phyloP scores from a whole-genome alignment of 2,797 vertebrate species.

The Anguilla marmorata region DNA sequence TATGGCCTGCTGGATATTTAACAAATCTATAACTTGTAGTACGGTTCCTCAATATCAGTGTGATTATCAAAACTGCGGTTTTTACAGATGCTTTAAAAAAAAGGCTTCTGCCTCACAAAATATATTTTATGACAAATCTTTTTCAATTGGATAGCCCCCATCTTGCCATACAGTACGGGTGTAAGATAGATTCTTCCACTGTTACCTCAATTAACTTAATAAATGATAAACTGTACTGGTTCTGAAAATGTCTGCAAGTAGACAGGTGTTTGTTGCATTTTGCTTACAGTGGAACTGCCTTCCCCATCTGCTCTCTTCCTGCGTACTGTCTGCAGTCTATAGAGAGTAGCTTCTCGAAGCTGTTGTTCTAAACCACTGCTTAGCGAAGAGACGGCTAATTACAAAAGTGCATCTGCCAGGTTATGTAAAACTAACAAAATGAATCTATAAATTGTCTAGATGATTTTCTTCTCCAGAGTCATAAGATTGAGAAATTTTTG shows the following conservation, averaged over 20 bases:
- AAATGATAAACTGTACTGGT: slow-evolving; percentile 1
- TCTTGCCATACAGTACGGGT: background rate
- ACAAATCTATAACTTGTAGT: background rate
- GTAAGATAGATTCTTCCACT: background rate
- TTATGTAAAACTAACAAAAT: background rate
- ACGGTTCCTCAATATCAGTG: background rate
- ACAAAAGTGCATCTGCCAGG: background rate
- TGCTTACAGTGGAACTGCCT: background rate
- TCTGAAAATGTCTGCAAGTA: background rate
- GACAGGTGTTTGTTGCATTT: slow-evolving; percentile 10
- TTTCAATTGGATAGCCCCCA: background rate
- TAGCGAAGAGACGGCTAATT: slow-evolving; percentile 2
- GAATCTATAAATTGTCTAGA: background rate
- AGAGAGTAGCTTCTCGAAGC: background rate
- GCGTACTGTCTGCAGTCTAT: background rate
- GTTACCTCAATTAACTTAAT: slow-evolving; percentile 2
- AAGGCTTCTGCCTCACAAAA: background rate
- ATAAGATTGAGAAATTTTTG: background rate
- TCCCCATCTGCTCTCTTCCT: background rate
- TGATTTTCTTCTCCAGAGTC: background rate
- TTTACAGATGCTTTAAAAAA: background rate
- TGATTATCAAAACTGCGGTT: background rate
- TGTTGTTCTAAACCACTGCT: background rate
- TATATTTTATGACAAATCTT: background rate
- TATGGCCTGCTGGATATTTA: background rate